phyloP scores from a whole-genome alignment of 1,140 invertebrate species.

The Zaprionus kolodkinae region DNA sequence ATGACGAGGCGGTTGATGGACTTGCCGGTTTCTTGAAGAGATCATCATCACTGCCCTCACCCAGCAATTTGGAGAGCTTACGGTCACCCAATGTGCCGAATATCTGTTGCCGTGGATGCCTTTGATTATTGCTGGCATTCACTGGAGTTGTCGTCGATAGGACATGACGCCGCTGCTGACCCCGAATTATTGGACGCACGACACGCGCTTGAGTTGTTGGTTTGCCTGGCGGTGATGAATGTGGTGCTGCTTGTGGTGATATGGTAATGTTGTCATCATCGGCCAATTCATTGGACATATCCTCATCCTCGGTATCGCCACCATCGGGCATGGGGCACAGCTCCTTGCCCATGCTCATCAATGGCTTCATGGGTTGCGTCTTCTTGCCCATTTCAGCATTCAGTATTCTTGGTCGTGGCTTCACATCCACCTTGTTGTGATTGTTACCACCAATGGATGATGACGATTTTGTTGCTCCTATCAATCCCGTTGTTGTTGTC shows the following conservation, averaged over 20 bases:
- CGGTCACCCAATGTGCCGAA: conserved; percentile 28
- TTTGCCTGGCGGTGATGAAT: conserved; percentile 5
- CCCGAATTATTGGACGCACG: conserved; percentile 30
- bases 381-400: conserved; percentile 77
- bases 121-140: conserved; percentile 47
- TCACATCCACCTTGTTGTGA: conserved; percentile 26
- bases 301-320: conserved; percentile 61
- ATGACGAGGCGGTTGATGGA: conserved; percentile 22
- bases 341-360: conserved; percentile 77
- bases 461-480: conserved; percentile 24
- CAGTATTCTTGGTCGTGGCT: conserved; percentile 79
- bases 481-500: background rate
- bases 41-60: conserved; percentile 48
- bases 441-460: conserved; percentile 5
- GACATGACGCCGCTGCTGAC: conserved; percentile 34
- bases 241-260: conserved; percentile 5
- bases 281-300: conserved; percentile 42
- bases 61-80: conserved; percentile 55
- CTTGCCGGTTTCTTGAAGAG: conserved; percentile 63
- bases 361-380: conserved; percentile 67
- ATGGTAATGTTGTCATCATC: conserved; percentile 46
- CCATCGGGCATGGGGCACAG: conserved; percentile 51
- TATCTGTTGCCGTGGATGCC: conserved; percentile 19
- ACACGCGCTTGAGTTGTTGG: conserved; percentile 14
- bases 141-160: conserved; percentile 51